A percentile compares a stretch with the other conserved stretches of the same genome.
Conservation (phyloP, 2,113 vertebrate genomes). For the human region GRCh38 chr14:103028501-103029000, state of each 20-base stretch:
- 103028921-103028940: background rate
- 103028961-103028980: rapidly evolving
- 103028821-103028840: background rate
- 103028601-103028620: background rate
- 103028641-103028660: background rate
- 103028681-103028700: rapidly evolving
- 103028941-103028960: background rate
- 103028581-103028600: background rate
- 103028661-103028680: background rate
- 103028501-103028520: rapidly evolving
- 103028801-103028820: background rate
- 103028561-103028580: background rate
- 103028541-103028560: background rate
- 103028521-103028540: background rate
- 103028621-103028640: rapidly evolving
- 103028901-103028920: background rate
- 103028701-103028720: rapidly evolving
- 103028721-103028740: rapidly evolving
- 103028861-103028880: background rate
- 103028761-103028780: background rate
- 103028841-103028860: background rate
- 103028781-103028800: background rate
- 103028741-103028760: rapidly evolving
- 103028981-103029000: background rate
- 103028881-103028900: background rate